Evolutionary conservation across 2,113 vertebrate genomes (phyloP).

Genomic region (Microtus ochrogaster): DNA sequence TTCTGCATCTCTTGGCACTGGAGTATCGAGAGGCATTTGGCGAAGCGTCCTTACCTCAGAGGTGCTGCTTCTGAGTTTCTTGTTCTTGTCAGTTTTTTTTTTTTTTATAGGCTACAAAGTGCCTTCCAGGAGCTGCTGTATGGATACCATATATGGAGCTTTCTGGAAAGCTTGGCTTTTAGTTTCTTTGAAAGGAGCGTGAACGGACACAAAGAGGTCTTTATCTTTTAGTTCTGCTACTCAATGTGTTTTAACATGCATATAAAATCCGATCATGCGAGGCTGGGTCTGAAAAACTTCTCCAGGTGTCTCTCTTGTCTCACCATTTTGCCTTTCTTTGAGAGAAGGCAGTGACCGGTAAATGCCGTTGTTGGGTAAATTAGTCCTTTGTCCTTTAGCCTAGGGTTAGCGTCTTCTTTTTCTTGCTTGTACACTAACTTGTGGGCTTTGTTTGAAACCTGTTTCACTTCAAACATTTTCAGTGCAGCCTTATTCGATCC

Average conservation of each 20-base stretch:
- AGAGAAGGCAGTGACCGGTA: neutral
- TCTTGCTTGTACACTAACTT: neutral
- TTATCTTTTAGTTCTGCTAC: slow-evolving; percentile 11
- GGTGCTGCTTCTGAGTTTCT: neutral
- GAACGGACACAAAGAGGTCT: neutral
- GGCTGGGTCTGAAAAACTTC: neutral
- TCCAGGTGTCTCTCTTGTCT: neutral
- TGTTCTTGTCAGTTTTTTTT: neutral
- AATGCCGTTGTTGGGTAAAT: too few species aligned
- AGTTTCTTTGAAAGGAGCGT: slow-evolving; percentile 14
- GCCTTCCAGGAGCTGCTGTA: neutral
- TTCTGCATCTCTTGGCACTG: neutral
- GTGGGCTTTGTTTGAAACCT: slow-evolving; percentile 26
- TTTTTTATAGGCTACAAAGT: neutral
- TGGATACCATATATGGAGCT: neutral
- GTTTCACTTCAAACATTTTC: neutral
- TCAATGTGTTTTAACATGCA: neutral
- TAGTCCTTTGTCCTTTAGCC: neutral
- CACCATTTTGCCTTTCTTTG: neutral
- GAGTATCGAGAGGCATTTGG: neutral
- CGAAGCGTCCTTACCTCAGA: neutral
- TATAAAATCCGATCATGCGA: neutral
- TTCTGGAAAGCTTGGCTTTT: neutral
- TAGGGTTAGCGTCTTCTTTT: neutral
- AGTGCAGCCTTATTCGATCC: neutral